Conservation (phyloP, 2,113 vertebrate genomes). For the Climacteris rufus region DNA sequence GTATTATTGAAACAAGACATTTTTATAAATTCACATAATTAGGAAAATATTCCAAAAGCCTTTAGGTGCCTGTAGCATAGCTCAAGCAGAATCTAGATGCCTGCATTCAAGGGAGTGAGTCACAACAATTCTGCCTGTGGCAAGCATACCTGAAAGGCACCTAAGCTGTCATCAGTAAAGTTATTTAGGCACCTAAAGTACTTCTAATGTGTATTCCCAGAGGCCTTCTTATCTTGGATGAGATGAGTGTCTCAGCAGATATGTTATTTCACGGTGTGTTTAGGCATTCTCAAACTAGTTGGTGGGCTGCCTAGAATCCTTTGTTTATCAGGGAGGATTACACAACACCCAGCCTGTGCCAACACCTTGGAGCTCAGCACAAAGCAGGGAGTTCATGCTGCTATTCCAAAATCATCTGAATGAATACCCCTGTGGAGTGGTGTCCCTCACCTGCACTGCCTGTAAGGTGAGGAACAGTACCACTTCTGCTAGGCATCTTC, state of each 20-base stretch:
- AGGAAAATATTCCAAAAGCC: neutral
- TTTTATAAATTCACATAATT: neutral
- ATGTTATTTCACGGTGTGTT: neutral
- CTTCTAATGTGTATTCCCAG: constrained; percentile 18
- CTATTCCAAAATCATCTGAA: neutral
- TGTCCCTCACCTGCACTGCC: neutral
- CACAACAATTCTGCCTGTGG: constrained; percentile 36
- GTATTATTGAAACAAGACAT: neutral
- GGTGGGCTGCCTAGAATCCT: neutral
- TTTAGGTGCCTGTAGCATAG: neutral
- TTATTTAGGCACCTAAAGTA: constrained; percentile 39
- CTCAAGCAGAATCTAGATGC: neutral
- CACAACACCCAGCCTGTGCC: neutral
- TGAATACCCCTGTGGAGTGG: neutral
- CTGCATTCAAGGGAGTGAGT: neutral
- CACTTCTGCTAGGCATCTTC: neutral
- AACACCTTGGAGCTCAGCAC: neutral
- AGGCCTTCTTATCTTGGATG: constrained; percentile 17
- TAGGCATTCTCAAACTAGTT: neutral
- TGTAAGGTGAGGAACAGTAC: neutral
- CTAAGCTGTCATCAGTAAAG: constrained; percentile 45
- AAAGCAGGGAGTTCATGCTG: neutral
- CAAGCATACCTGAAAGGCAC: constrained; percentile 49
- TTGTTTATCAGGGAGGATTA: neutral
- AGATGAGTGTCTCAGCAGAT: neutral